These are phyloP conservation scores for Novumbra hubbsi DNA, from an alignment of 2,797 vertebrate genomes.

Conservation along the genomic window DNA sequence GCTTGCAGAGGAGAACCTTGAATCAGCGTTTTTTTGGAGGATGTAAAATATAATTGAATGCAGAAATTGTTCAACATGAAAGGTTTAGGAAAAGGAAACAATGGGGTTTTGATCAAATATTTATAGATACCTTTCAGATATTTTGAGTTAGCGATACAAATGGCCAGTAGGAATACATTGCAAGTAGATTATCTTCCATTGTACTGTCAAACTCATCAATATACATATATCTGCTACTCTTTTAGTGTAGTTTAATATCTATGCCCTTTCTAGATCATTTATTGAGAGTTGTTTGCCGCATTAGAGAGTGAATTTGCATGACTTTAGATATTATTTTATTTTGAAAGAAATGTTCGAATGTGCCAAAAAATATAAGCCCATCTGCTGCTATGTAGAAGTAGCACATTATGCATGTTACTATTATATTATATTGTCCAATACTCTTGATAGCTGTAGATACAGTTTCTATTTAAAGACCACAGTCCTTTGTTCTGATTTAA, in stretches of 20 bases:
- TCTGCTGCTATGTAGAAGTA: slow-evolving; percentile 15
- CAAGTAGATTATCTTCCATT: background rate
- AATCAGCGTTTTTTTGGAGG: background rate
- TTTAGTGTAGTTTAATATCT: background rate
- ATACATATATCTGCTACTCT: background rate
- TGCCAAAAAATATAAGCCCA: slow-evolving; percentile 36
- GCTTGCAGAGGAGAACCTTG: background rate
- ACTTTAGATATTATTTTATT: slow-evolving; percentile 29
- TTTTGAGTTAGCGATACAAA: slow-evolving; percentile 15
- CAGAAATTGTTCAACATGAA: background rate
- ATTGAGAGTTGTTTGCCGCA: slow-evolving; percentile 9
- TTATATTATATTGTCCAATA: background rate
- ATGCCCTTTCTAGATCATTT: background rate
- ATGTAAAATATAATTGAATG: background rate
- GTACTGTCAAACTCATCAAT: background rate
- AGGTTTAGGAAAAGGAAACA: background rate
- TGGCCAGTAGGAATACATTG: slow-evolving; percentile 13
- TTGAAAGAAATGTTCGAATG: slow-evolving; percentile 18
- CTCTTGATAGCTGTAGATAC: slow-evolving; percentile 8
- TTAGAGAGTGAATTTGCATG: slow-evolving; percentile 53
- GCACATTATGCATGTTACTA: slow-evolving; percentile 12
- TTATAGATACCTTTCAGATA: background rate
- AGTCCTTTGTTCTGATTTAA: slow-evolving; percentile 13
- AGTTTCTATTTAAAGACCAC: slow-evolving; percentile 6
- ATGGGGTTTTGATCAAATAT: background rate